Percentiles rank a stretch among this genome's conserved stretches.
phyloP scores from a whole-genome alignment of 2,888 invertebrate genomes.

The Brenthis ino region DNA sequence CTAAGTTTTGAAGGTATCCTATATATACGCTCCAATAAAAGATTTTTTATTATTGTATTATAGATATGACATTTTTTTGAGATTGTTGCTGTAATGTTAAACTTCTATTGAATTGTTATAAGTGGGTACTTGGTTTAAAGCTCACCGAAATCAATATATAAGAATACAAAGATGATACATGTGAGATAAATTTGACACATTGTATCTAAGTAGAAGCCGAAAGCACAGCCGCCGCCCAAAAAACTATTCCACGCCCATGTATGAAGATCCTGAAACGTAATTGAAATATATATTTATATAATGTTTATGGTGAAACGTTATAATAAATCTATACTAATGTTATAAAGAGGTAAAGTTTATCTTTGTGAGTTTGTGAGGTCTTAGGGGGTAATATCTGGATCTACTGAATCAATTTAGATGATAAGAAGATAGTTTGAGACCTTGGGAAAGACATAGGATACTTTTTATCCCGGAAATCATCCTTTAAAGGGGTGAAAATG shows the following conservation, averaged over 20 bases:
- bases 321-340: too few relatives aligned
- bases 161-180: conserved; percentile 85
- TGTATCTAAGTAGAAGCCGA: conserved; percentile 85
- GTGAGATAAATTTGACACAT: conserved; percentile 85
- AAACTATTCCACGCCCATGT: conserved; percentile 86
- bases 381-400: too few relatives aligned
- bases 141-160: conserved; percentile 76
- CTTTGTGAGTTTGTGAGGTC: too few relatives aligned
- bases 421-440: too few relatives aligned
- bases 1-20: too few relatives aligned
- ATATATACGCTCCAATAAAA: too few relatives aligned
- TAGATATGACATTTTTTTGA: background rate
- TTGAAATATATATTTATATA: background rate
- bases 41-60: too few relatives aligned
- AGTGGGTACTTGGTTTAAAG: background rate
- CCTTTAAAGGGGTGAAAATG: too few relatives aligned
- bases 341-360: too few relatives aligned
- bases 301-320: background rate
- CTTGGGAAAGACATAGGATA: too few relatives aligned
- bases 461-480: too few relatives aligned
- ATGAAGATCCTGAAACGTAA: conserved; percentile 81
- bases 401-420: too few relatives aligned
- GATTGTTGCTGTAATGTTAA: background rate
- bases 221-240: conserved; percentile 83
- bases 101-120: background rate